phyloP scores from a whole-genome alignment of 2,888 invertebrate genomes.

The Uropetala carovei region DNA sequence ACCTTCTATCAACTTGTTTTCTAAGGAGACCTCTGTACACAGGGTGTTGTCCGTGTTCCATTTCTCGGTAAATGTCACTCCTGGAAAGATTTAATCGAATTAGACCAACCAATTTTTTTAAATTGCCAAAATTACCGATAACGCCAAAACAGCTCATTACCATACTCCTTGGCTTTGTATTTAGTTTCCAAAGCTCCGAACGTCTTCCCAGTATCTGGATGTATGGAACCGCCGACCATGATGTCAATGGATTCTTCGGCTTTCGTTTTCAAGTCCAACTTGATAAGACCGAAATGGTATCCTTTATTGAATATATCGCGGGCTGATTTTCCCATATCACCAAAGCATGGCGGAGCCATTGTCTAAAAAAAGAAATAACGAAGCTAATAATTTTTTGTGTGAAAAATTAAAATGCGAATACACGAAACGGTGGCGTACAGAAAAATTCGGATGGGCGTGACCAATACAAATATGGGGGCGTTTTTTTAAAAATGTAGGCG shows the following conservation, averaged over 20 bases:
- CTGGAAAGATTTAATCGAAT: conserved; percentile 75
- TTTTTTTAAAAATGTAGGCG: too few species aligned
- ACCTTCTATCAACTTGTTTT: conserved; percentile 94
- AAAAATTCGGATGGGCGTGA: too few species aligned
- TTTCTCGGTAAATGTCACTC: conserved; percentile 96
- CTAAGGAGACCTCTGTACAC: conserved; percentile 91
- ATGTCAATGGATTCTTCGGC: conserved; percentile 96
- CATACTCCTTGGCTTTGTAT: conserved; percentile 93
- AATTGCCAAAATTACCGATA: not conserved
- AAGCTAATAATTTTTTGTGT: too few species aligned
- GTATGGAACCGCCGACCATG: conserved; percentile 92
- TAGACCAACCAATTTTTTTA: too few species aligned
- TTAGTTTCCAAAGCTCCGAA: conserved; percentile 95
- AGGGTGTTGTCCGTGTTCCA: conserved; percentile 99
- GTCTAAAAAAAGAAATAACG: not conserved
- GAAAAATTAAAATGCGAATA: too few species aligned
- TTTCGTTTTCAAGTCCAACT: conserved; percentile 97
- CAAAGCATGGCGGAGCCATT: conserved; percentile 96
- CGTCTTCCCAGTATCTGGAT: conserved; percentile 95
- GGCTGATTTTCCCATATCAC: conserved; percentile 97
- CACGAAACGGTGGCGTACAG: too few species aligned
- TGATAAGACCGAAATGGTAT: conserved; percentile 97
- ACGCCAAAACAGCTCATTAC: conserved; percentile 69
- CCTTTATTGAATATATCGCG: conserved; percentile 97
- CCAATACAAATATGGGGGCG: too few species aligned